Evolutionary conservation across 2,888 invertebrate genomes (phyloP).

Genomic region (Xestia rhomboidea): DNA sequence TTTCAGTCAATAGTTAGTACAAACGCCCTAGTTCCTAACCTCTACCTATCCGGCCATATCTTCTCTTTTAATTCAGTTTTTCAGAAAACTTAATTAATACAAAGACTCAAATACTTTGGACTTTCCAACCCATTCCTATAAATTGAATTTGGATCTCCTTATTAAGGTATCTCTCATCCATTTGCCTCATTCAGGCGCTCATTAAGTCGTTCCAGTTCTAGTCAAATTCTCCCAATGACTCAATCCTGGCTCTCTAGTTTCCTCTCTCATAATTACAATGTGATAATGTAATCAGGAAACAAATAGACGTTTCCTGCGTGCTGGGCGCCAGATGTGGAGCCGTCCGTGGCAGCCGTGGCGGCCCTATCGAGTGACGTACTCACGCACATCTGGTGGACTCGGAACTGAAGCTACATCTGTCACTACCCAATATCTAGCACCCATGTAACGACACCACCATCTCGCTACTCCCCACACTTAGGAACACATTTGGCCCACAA

Average conservation of each 20-base stretch:
- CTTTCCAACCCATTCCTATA: background rate
- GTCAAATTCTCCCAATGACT: constrained; percentile 49
- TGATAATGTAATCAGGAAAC: constrained; percentile 78
- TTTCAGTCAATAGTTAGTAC: background rate
- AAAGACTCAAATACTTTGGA: background rate
- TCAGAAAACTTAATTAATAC: background rate
- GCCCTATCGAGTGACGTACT: constrained; percentile 68
- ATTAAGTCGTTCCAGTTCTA: constrained; percentile 29
- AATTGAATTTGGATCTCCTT: constrained; percentile 5
- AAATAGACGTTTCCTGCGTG: constrained; percentile 79
- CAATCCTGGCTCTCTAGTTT: constrained; percentile 52
- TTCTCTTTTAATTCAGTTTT: background rate
- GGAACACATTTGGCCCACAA: constrained; percentile 78
- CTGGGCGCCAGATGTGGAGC: constrained; percentile 74
- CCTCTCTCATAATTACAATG: constrained; percentile 67
- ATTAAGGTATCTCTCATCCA: constrained; percentile 10
- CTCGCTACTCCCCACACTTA: constrained; percentile 69
- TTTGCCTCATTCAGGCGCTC: background rate
- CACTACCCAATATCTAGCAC: constrained; percentile 67
- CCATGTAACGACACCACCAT: constrained; percentile 51
- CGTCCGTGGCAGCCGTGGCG: constrained; percentile 52
- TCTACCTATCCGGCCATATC: background rate
- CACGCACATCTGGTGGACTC: constrained; percentile 79
- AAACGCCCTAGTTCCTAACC: background rate
- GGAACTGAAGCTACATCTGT: constrained; percentile 79